Conservation (phyloP, 2,797 vertebrate genomes). For the Holocentrus rufus region DNA sequence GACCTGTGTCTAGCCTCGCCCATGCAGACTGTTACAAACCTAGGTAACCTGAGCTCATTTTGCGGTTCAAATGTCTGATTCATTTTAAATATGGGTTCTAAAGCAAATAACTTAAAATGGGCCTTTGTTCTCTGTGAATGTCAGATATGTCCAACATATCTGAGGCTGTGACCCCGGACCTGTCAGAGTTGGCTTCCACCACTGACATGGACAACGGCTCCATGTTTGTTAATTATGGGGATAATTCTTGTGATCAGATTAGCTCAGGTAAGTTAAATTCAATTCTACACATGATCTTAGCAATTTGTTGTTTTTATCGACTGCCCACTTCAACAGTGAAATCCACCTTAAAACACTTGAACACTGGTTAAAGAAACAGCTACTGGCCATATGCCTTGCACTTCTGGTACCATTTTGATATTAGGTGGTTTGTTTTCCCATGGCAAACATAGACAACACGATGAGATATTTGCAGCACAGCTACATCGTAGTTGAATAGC, state of each 20-base stretch:
- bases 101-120: neutral
- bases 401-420: slow-evolving; percentile 14
- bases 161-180: slow-evolving; percentile 58
- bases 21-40: slow-evolving; percentile 85
- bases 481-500: too few relatives aligned
- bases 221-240: slow-evolving; percentile 63
- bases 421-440: too few relatives aligned
- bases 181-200: slow-evolving; percentile 64
- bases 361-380: slow-evolving; percentile 4
- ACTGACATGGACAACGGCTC: slow-evolving; percentile 66
- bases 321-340: slow-evolving; percentile 3
- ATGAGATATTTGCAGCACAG: neutral
- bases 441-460: too few relatives aligned
- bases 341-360: neutral
- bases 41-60: slow-evolving; percentile 76
- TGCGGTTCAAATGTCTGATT: neutral
- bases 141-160: slow-evolving; percentile 64
- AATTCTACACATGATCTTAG: slow-evolving; percentile 20
- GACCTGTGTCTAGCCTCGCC: slow-evolving; percentile 81
- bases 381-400: neutral
- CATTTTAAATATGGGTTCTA: slow-evolving; percentile 5
- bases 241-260: slow-evolving; percentile 60
- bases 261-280: slow-evolving; percentile 64
- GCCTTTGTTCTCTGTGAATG: slow-evolving; percentile 10
- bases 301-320: slow-evolving; percentile 26